These are phyloP conservation scores for Cassiopea andromeda DNA, from an alignment of 30 jellyfish, hydroid and myxozoan species.

Conservation along the genomic window DNA sequence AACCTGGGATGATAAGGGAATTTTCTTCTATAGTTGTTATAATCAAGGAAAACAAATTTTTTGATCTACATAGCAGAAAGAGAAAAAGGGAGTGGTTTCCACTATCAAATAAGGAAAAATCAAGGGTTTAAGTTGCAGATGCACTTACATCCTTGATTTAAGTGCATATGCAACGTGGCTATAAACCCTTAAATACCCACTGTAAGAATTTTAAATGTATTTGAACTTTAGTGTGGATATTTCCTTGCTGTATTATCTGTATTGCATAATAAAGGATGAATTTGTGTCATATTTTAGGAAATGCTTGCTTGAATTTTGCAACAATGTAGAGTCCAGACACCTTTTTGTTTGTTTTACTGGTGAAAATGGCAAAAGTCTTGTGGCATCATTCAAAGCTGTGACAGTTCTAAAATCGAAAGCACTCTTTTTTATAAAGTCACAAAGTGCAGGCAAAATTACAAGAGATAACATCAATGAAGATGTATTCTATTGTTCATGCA, in stretches of 20 bases:
- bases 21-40: too few relatives aligned
- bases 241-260: background rate
- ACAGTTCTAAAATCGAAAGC: slow-evolving; percentile 45
- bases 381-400: slow-evolving; percentile 75
- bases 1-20: too few relatives aligned
- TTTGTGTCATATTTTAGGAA: slow-evolving; percentile 45
- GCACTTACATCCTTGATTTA: too few relatives aligned
- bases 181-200: too few relatives aligned
- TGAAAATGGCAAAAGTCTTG: slow-evolving; percentile 47
- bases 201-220: too few relatives aligned
- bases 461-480: slow-evolving; percentile 61
- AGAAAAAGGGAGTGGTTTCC: too few relatives aligned
- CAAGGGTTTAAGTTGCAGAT: too few relatives aligned
- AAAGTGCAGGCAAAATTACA: slow-evolving; percentile 78
- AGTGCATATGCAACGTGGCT: too few relatives aligned
- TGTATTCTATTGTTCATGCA: slow-evolving; percentile 65
- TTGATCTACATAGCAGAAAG: too few relatives aligned
- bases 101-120: too few relatives aligned
- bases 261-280: background rate
- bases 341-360: slow-evolving; percentile 67
- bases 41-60: too few relatives aligned
- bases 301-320: slow-evolving; percentile 73
- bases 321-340: slow-evolving; percentile 70
- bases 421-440: slow-evolving; percentile 63
- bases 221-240: background rate